Conservation (phyloP, 1,140 invertebrate species). For the Bombus picipes region DNA sequence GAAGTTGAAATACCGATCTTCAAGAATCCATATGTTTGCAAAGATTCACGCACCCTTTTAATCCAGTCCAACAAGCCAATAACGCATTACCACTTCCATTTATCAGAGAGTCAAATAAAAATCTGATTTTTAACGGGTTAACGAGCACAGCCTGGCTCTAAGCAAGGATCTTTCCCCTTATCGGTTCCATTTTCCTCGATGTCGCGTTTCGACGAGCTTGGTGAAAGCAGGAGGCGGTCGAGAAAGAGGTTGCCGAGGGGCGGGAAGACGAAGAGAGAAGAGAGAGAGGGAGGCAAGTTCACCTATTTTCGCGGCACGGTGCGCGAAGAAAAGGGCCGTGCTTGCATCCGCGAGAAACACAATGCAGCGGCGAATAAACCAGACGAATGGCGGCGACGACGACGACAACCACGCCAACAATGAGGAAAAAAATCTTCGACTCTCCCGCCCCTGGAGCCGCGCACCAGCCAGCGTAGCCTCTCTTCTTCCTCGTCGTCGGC, state of each 20-base stretch:
- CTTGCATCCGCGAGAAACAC: constrained; percentile 40
- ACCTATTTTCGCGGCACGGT: constrained; percentile 43
- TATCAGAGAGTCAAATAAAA: background rate
- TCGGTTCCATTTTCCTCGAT: constrained; percentile 31
- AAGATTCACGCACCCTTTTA: background rate
- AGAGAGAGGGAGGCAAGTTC: constrained; percentile 38
- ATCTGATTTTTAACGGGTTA: background rate
- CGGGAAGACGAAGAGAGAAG: background rate
- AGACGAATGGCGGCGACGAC: constrained; percentile 50
- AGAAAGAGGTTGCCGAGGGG: background rate
- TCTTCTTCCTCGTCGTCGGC: constrained; percentile 3
- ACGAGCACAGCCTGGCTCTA: background rate
- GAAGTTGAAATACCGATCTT: background rate
- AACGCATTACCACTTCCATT: background rate
- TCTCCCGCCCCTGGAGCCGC: background rate
- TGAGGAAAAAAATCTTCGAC: constrained; percentile 47
- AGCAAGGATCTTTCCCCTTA: background rate
- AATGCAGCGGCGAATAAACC: constrained; percentile 46
- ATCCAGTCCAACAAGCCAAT: background rate
- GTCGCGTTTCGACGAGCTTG: background rate
- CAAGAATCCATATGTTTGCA: background rate
- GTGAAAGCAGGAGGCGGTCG: background rate
- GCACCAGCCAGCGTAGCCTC: background rate
- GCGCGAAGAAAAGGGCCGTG: constrained; percentile 35
- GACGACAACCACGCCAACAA: constrained; percentile 34